Evolutionary conservation across 2,888 invertebrate genomes (phyloP), one percentile per base, ranked within the genome.

Genomic region (Caenorhabditis uteleia): DNA sequence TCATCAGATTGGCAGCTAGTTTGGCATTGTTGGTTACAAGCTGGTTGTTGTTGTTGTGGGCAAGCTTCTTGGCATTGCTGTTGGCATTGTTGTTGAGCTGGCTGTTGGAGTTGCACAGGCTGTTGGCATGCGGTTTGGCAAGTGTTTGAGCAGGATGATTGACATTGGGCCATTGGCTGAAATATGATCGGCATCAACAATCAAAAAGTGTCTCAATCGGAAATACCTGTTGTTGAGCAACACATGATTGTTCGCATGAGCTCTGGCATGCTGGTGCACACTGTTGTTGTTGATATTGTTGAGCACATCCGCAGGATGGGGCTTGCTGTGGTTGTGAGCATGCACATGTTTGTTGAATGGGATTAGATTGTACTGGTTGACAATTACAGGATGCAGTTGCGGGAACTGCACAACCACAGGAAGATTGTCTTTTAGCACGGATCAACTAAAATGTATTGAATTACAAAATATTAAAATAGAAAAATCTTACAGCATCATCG

Each of bases 11-110:
- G 69, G 40, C 69, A 69, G 5, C 53, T 55, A n/a, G 57, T 50
- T 38, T 60, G 55, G 33, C 69, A 69, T 39, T 69, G 65, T 44
- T 69, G 69, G 39, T 60, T 44, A 48, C 69, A 69, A n/a, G 50
- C 38, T n/a, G 53, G 46, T 25, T 46, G 57, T 26, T 43, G 59
- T 29, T 45, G 54, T 31, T 51, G 50, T 33, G 56, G 57, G 50
- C 64, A 64, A 2, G 58, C 33, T n/a, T 57, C 57, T 34, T 65
- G 65, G 38, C 65, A 57, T 26, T 55, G 46, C 36, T 64, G 64
- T 27, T 69, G 62, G 40, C 58, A 62, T 25, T 62, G 62, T 29
- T 68, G 55, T 36, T 62, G 59, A 39, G 65, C 65, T 39, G 65
- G 48, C 34, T 59, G 58, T 29, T 65, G 65, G 26, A 50, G 46